Evolutionary conservation across 2,113 vertebrate genomes (phyloP).

Genomic region (Prionailurus bengalensis): DNA sequence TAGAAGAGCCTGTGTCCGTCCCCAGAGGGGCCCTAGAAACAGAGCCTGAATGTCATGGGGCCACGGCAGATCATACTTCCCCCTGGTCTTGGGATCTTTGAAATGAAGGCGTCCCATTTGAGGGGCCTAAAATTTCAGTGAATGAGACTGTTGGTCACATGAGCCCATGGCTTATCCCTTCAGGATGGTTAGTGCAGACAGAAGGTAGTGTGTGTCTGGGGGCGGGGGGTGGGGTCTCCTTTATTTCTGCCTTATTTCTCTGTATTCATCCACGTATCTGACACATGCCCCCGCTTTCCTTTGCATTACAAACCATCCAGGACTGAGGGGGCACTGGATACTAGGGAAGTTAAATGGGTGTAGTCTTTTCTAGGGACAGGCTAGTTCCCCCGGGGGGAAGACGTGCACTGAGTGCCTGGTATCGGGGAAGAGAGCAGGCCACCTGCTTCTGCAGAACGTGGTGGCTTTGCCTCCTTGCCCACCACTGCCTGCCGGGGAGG

Average conservation of each 20-base stretch:
- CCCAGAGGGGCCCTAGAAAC: not conserved
- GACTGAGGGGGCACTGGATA: not conserved
- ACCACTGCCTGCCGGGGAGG: not conserved
- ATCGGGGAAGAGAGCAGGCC: not conserved
- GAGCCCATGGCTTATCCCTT: accelerated
- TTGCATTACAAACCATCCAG: not conserved
- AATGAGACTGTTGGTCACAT: not conserved
- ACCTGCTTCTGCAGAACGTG: not conserved
- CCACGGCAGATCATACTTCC: not conserved
- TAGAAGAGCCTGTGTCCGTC: not conserved
- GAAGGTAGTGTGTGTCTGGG: not conserved
- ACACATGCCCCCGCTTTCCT: not conserved
- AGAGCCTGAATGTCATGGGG: not conserved
- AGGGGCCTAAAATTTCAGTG: not conserved
- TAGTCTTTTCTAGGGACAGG: not conserved
- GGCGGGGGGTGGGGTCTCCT: too few relatives aligned
- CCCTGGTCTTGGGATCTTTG: not conserved
- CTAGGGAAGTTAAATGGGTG: not conserved
- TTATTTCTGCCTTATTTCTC: not conserved
- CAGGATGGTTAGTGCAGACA: not conserved
- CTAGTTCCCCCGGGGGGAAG: not conserved
- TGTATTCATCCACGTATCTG: not conserved
- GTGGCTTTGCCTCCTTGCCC: not conserved
- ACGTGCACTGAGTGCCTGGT: not conserved
- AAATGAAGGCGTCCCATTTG: not conserved